Base-by-base conservation (phyloP, 2,888 invertebrate genomes). In the Tanypteryx hageni region DNA sequence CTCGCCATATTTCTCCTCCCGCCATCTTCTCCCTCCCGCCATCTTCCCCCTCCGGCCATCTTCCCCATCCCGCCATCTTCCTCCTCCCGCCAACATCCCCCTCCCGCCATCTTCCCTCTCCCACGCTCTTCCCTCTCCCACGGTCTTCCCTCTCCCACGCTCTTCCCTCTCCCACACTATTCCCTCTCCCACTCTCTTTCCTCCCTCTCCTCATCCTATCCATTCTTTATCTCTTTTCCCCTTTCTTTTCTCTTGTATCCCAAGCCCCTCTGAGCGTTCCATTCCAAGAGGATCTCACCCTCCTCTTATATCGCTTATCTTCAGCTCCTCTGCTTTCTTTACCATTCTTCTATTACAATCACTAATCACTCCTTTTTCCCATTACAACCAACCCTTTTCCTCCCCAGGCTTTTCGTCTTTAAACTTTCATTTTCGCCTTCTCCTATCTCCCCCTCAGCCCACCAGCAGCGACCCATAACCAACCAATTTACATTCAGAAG, bases 241-340 rank as follows among this genome's bases (percentile, higher is more conserved):
- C 0, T n/a, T 68, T n/a, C 68, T 68, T 18, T 44, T 68, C 68
- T n/a, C n/a, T n/a, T n/a, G n/a, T n/a, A n/a, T n/a, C n/a, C n/a
- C n/a, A n/a, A n/a, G n/a, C n/a, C n/a, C 68, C 10, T 18, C 22
- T 68, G 22, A 18, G 68, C 22, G n/a, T 68, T 68, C 18, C 18
- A 10, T 68, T 68, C n/a, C 18, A 22, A 68, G n/a, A 22, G 68
- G 9, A n/a, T 22, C 68, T 18, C 68, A 68, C 82, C 94, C 93
- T 94, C 94, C 94, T 94, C 94, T 94, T 94, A 94, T 44, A 44
- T 44, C 44, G 44, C 44, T 44, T 44, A 44, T 18, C 68, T 18
- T 68, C 68, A 68, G 9, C 44, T 44, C 44, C 44, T 44, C 44
- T 44, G 44, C 44, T 44, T 44, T 44, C 44, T 44, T 44, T 44